Evolutionary conservation across 1,140 invertebrate species (phyloP).

Genomic region (Cherax destructor): DNA sequence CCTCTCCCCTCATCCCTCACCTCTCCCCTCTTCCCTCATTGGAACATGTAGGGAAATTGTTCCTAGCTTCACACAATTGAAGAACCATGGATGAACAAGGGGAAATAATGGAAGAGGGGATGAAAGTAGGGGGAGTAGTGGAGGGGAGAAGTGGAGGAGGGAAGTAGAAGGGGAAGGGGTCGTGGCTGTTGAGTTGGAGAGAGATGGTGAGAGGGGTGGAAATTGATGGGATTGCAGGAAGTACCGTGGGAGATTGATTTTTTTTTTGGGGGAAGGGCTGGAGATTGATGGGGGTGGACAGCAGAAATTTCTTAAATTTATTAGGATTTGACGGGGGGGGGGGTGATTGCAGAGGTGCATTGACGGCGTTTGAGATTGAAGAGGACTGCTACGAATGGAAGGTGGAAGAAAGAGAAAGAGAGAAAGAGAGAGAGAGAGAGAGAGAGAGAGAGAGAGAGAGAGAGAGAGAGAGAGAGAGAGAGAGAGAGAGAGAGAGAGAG

Average conservation of each 20-base stretch:
- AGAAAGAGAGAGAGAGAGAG: not conserved
- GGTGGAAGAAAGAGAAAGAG: not conserved
- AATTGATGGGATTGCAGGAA: no score
- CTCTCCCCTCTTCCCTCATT: constrained; percentile 18
- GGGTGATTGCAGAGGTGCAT: not conserved
- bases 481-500: not conserved
- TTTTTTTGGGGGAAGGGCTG: not conserved
- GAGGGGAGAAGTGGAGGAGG: not conserved
- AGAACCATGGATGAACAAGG: not conserved
- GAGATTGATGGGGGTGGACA: not conserved
- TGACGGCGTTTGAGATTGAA: no score
- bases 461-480: not conserved
- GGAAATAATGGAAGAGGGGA: not conserved
- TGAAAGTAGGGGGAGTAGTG: not conserved
- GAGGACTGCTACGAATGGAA: no score
- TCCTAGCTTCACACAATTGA: constrained; percentile 26
- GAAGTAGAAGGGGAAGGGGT: not conserved
- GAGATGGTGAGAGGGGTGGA: not conserved
- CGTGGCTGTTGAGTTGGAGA: not conserved
- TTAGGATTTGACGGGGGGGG: not conserved
- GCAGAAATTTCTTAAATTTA: not conserved
- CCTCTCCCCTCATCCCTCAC: constrained; percentile 1
- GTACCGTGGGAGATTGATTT: not conserved
- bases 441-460: no score
- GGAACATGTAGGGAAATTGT: constrained; percentile 7